These are phyloP conservation scores for Eubasilissa regina DNA, from an alignment of 1,140 invertebrate species.

Conservation along the genomic window DNA sequence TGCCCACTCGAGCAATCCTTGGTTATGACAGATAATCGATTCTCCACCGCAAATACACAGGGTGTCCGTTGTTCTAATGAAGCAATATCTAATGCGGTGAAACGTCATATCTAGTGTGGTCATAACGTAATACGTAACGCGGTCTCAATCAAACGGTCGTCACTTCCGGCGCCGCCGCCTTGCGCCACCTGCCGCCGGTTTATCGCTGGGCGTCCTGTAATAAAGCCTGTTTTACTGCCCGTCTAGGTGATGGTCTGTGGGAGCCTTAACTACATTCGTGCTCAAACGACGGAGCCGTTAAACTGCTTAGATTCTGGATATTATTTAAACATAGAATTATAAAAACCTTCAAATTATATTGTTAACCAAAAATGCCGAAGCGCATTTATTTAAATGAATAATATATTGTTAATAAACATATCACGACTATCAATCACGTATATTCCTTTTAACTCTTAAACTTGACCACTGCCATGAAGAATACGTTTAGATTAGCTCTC, in stretches of 20 bases:
- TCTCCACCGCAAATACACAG: conserved; percentile 1
- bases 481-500: too few relatives aligned
- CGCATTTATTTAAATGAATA: too few relatives aligned
- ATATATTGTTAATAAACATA: too few relatives aligned
- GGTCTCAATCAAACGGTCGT: conserved; percentile 46
- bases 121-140: conserved; percentile 31
- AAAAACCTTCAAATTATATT: neutral
- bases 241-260: conserved; percentile 3
- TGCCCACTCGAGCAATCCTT: neutral
- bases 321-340: neutral
- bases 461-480: too few relatives aligned
- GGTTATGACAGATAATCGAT: conserved; percentile 14
- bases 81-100: conserved; percentile 20
- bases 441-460: too few relatives aligned
- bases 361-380: too few relatives aligned
- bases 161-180: conserved; percentile 25
- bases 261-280: neutral
- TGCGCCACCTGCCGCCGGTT: neutral
- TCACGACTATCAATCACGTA: too few relatives aligned
- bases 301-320: conserved; percentile 1
- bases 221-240: conserved; percentile 29
- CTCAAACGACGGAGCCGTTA: conserved; percentile 1
- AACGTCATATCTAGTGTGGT: conserved; percentile 19
- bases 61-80: conserved; percentile 6
- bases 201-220: conserved; percentile 13